Evolutionary conservation across 2,888 invertebrate species (phyloP).

Genomic region (Caenorhabditis sp.): DNA sequence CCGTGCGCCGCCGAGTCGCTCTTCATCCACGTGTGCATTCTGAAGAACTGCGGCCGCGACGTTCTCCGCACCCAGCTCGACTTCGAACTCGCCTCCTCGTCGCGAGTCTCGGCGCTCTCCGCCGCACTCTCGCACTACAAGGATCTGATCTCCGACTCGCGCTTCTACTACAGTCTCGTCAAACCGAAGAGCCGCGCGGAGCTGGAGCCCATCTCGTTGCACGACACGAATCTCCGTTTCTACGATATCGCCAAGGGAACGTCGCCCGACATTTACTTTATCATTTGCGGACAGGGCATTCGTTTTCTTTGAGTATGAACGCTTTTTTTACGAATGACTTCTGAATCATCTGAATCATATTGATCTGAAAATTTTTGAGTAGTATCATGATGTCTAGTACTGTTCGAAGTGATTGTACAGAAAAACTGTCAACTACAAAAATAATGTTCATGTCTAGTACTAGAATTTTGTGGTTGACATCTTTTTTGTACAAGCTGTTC

Average conservation of each 20-base stretch:
- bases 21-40: slow-evolving; percentile 10
- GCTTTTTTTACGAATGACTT: too few relatives aligned
- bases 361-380: too few relatives aligned
- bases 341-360: too few relatives aligned
- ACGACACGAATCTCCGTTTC: slow-evolving; percentile 33
- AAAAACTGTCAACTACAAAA: too few relatives aligned
- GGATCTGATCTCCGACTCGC: neutral
- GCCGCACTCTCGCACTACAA: slow-evolving; percentile 17
- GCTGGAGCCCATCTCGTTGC: slow-evolving; percentile 7
- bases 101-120: slow-evolving; percentile 12
- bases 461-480: too few relatives aligned
- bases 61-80: slow-evolving; percentile 27
- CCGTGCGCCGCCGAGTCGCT: neutral
- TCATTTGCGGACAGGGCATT: slow-evolving; percentile 8
- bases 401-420: too few relatives aligned
- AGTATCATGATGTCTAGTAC: too few relatives aligned
- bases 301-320: too few relatives aligned
- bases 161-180: slow-evolving; percentile 17
- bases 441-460: too few relatives aligned
- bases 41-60: slow-evolving; percentile 19
- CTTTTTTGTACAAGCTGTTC: too few relatives aligned
- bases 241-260: slow-evolving; percentile 4
- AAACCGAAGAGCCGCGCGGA: slow-evolving; percentile 13
- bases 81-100: slow-evolving; percentile 14
- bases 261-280: slow-evolving; percentile 2